Evolutionary conservation across 1,140 invertebrate species (phyloP), one percentile per base, ranked within the genome.

Genomic region (Galleria mellonella): DNA sequence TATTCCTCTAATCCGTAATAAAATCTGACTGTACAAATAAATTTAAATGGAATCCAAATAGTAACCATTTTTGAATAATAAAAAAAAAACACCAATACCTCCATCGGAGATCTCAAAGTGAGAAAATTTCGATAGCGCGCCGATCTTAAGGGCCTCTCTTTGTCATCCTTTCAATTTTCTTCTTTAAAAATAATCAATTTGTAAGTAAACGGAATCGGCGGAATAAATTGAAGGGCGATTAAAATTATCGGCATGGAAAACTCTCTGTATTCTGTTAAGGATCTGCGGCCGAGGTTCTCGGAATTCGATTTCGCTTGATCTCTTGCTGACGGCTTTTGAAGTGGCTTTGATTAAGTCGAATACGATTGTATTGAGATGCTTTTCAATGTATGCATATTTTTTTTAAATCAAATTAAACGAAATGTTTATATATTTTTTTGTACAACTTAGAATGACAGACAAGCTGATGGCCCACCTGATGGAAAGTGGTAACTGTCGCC

Each of bases 101-200:
- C 17, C 17, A 23, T 23, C 6, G 2, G 6, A 23, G 6, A 3
- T 23, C 2, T 23, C 17, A 6, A 23, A 23, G 17, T 23, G 17
- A 23, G 17, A 23, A 23, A 23, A 23, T 3, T 6, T 2, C 17
- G 2, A 23, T 23, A 23, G 17, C 2, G 17, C 2, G 6, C 17
- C 17, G 10, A 10, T 14, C 10, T 12, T 13, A 13, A 14, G 7
- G 6, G n/a, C 12, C 10, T 6, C 4, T 35, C 23, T 28, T 39
- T 28, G 23, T 39, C 15, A 27, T 4, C 23, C 8, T 28, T 41
- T 32, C 39, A 10, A 15, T 32, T 32, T 41, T 31, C 39, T 4
- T 12, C 4, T 41, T 41, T 41, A 9, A 41, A 41, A 41, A 41
- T 41, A 41, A 41, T 41, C 39, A 41, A 41, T 41, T 41, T 41